Base-by-base conservation (phyloP, 2,797 vertebrate genomes). In the Agapornis canus region DNA sequence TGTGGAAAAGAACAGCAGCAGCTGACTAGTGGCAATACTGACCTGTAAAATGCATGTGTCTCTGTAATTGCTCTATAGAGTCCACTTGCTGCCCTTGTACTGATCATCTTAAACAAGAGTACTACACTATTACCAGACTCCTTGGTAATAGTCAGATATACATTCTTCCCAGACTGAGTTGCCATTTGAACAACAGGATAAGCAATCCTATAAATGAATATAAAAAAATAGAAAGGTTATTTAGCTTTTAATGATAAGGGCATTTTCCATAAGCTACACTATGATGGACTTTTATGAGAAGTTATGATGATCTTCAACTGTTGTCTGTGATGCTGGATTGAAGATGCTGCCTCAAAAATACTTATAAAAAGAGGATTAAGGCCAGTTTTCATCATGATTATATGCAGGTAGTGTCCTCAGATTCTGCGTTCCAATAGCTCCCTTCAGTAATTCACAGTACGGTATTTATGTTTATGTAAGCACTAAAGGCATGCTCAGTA, bases 11-110 rank as follows among this genome's bases (percentile, higher is more conserved):
- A 85, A 12, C 48, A 84, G 56, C 39, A 77, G 39, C 45, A 68
- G 48, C 5, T 73, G 20, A 39, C 3, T 4, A 32, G 11, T 4
- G 9, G 75, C 31, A 72, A 48, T 64, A 97, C 98, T 91, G 90
- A 99, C 99, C 99, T 99, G 98, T 99, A 99, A 98, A 99, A 99
- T 8, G 99, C 99, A 29, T 99, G 99, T 0, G 99, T 99, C 96
- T 99, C 99, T 0, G 99, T 99, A 96, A 99, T 99, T 19, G 99
- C 99, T 70, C 99, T 97, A 96, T 99, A 99, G 43, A 99, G 98
- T 20, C 99, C 99, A 15, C 99, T 99, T 91, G 99, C 99, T 6
- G 99, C 99, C 77, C 99, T 98, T 89, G 99, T 99, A 96, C 99
- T 99, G 97, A 99, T 98, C 97, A 99, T 98, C 97, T 99, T 99